A percentile compares a stretch with the other conserved stretches of the same genome.
Evolutionary conservation across 1,140 invertebrate species (phyloP).

Genomic region (Bombus pyrosoma): DNA sequence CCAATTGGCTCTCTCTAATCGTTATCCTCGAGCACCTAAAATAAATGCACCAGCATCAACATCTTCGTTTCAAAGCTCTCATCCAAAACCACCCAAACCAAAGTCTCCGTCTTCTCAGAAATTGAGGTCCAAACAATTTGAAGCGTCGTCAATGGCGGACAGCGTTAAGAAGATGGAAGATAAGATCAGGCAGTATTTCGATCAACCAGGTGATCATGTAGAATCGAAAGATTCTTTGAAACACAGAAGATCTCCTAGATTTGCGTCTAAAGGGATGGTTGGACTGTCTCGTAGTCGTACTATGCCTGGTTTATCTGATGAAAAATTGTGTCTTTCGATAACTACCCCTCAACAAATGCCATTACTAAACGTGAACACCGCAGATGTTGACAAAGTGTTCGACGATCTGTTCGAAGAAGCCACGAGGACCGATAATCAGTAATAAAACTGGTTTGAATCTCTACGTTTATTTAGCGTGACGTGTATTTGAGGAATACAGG

Average conservation of each 20-base stretch:
- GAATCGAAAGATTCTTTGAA: slow-evolving; percentile 58
- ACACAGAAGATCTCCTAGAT: slow-evolving; percentile 57
- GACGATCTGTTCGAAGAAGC: slow-evolving; percentile 87
- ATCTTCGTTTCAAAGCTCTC: slow-evolving; percentile 47
- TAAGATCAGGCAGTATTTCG: slow-evolving; percentile 91
- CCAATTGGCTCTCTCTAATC: slow-evolving; percentile 81
- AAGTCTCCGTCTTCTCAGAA: slow-evolving; percentile 89
- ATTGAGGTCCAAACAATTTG: slow-evolving; percentile 87
- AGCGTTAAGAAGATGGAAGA: slow-evolving; percentile 88
- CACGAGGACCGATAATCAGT: slow-evolving; percentile 71
- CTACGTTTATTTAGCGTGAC: neutral
- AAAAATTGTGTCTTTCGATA: slow-evolving; percentile 79
- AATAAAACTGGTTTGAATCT: slow-evolving; percentile 18
- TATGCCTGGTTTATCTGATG: slow-evolving; percentile 87
- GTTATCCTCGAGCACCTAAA: slow-evolving; percentile 65
- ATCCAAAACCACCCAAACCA: slow-evolving; percentile 84
- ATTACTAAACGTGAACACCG: slow-evolving; percentile 80
- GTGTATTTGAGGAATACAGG: neutral
- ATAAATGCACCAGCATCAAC: neutral
- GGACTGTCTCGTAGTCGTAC: slow-evolving; percentile 87
- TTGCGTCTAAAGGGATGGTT: slow-evolving; percentile 65
- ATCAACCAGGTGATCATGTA: slow-evolving; percentile 58
- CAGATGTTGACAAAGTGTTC: slow-evolving; percentile 90
- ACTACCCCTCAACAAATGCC: slow-evolving; percentile 31
- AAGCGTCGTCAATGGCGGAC: slow-evolving; percentile 89